phyloP scores from a whole-genome alignment of 2,888 invertebrate species.

The Neelides folsomi region DNA sequence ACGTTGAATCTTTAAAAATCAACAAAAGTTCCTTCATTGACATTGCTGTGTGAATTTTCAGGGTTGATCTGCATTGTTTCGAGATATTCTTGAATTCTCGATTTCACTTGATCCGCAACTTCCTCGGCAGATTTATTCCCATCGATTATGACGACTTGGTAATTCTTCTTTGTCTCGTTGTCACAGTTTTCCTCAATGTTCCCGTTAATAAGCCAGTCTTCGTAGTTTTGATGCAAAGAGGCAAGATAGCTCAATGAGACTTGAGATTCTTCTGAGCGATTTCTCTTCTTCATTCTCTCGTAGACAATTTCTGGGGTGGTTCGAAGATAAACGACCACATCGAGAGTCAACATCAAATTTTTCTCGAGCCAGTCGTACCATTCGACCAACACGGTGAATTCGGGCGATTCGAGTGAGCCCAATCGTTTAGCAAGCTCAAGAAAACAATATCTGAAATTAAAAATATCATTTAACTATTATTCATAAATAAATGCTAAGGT shows the following conservation, averaged over 20 bases:
- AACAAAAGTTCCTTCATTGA: too few relatives aligned
- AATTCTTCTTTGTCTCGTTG: slow-evolving; percentile 1
- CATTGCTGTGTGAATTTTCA: too few relatives aligned
- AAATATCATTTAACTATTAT: slow-evolving; percentile 32
- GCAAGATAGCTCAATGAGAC: slow-evolving; percentile 37
- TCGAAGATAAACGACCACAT: slow-evolving; percentile 42
- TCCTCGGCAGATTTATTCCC: slow-evolving; percentile 25
- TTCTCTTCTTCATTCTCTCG: slow-evolving; percentile 38
- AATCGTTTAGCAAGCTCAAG: slow-evolving; percentile 41
- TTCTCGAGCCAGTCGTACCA: slow-evolving; percentile 42
- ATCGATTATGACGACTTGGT: slow-evolving; percentile 25
- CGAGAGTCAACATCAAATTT: slow-evolving; percentile 39
- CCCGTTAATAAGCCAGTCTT: slow-evolving; percentile 39
- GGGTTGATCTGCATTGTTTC: too few relatives aligned
- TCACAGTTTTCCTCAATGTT: background rate
- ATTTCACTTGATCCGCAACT: slow-evolving; percentile 11
- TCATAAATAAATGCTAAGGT: too few relatives aligned
- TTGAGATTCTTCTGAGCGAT: slow-evolving; percentile 38
- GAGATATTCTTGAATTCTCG: background rate
- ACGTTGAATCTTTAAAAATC: too few relatives aligned
- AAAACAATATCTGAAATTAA: slow-evolving; percentile 37
- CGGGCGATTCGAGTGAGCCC: slow-evolving; percentile 38
- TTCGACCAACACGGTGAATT: slow-evolving; percentile 41
- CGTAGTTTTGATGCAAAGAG: slow-evolving; percentile 40
- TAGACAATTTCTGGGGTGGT: slow-evolving; percentile 39